Conservation (phyloP, 2,888 invertebrate species). For the Lasioglossum morio region DNA sequence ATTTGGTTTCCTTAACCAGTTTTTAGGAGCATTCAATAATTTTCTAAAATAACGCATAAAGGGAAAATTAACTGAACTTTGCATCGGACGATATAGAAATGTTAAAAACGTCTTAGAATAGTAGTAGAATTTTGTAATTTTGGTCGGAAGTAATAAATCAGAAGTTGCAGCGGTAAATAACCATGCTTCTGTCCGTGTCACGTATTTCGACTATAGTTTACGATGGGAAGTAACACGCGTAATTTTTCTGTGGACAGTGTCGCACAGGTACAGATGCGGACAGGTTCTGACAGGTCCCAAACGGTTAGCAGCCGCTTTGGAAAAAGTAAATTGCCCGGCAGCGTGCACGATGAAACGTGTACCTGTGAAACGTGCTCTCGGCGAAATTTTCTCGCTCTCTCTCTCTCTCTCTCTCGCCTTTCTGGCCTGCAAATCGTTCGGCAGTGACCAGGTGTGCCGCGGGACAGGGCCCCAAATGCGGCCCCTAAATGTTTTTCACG, state of each 20-base stretch:
- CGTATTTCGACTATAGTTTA: background rate
- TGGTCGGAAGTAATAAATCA: background rate
- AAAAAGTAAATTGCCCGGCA: slow-evolving; percentile 13
- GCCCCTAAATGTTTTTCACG: slow-evolving; percentile 61
- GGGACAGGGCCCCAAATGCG: slow-evolving; percentile 16
- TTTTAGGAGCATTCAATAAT: background rate
- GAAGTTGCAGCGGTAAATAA: background rate
- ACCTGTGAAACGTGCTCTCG: slow-evolving; percentile 10
- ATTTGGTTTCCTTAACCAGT: background rate
- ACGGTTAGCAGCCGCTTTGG: background rate
- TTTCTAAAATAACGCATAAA: background rate
- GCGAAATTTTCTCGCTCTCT: slow-evolving; percentile 37
- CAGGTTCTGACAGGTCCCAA: slow-evolving; percentile 20
- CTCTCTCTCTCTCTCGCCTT: slow-evolving; percentile 30
- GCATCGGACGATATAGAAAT: background rate
- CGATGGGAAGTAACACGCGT: background rate
- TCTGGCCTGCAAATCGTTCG: background rate
- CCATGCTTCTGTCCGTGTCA: background rate
- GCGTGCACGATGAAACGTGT: slow-evolving; percentile 27
- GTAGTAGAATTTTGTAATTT: too few relatives aligned
- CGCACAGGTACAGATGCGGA: background rate
- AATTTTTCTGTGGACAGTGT: slow-evolving; percentile 1
- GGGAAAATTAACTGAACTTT: background rate
- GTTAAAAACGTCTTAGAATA: too few relatives aligned
- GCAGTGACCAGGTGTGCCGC: slow-evolving; percentile 60